Percentiles rank a stretch among this genome's conserved stretches.
phyloP scores from a whole-genome alignment of 2,113 vertebrate genomes.

The Corythornis cristatus region DNA sequence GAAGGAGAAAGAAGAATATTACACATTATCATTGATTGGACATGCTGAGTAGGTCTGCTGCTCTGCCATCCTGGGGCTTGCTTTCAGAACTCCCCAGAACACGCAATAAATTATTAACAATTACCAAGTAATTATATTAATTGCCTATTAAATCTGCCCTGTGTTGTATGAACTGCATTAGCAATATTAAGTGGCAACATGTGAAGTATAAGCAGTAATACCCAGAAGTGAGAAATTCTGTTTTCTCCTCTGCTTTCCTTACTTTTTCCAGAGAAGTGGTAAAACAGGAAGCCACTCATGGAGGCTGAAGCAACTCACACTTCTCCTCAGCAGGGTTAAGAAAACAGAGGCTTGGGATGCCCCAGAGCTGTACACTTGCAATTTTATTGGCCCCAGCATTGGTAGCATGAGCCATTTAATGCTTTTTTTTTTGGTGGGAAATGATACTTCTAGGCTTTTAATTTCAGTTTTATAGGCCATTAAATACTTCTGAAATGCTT shows the following conservation, averaged over 20 bases:
- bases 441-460: not conserved
- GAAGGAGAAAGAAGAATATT: not conserved
- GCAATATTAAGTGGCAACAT: not conserved
- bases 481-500: not conserved
- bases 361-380: not conserved
- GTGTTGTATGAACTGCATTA: not conserved
- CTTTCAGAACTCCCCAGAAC: not conserved
- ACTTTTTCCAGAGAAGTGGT: not conserved
- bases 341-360: not conserved
- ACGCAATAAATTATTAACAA: not conserved
- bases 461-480: not conserved
- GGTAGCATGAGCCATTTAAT: not conserved
- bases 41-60: not conserved
- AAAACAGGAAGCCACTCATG: not conserved
- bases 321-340: not conserved
- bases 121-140: not conserved
- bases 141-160: not conserved
- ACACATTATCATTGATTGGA: not conserved
- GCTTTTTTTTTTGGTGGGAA: not conserved
- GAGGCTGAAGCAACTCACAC: not conserved
- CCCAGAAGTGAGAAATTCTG: not conserved
- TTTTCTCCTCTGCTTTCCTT: not conserved
- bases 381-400: not conserved
- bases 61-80: not conserved
- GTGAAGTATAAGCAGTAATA: not conserved